Evolutionary conservation across 1,140 invertebrate genomes (phyloP), one percentile per base, ranked within the genome.

Genomic region (Eumeta japonica): DNA sequence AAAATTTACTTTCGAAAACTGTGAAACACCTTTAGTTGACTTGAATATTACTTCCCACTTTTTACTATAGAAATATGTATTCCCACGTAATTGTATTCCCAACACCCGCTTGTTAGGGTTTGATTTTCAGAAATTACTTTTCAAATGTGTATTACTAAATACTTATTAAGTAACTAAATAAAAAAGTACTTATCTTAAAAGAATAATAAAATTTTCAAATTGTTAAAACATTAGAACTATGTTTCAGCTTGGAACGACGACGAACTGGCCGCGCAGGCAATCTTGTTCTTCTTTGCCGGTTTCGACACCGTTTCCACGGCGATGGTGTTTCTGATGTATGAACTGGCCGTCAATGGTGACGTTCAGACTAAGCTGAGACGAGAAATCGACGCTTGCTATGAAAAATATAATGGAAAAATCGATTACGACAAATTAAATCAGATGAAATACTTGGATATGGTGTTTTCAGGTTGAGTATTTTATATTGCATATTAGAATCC

Each of bases 231-330:
- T n/a, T n/a, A n/a, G n/a, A n/a, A n/a, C n/a, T 28, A 33, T 49
- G 2, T 54, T 45, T 5, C 43, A 78, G 76, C 59, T 39, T 57
- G 77, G 44, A 54, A 68, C n/a, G 75, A 78, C 11, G 75, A 76
- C 30, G 65, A 65, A 33, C 71, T 84, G 19, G 72, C 79, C 0
- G 77, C 82, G 1, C 83, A 85, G 55, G 79, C 81, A 0, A 76
- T 81, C 12, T 63, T 81, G 0, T 87, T 87, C 49, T 82, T 86
- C 35, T 61, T 79, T 1, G 86, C 85, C 30, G 87, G 87, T 10
- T 87, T 83, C 40, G 86, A 90, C 52, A 87, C 88, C 0, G 83
- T 85, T 0, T 64, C 76, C 0, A 53, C 49, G 1, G 33, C 50
- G 1, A 63, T 77, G 57, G 50, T 55, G 10, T 76, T 73, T 34